Evolutionary conservation across 2,797 vertebrate species (phyloP), one percentile per base, ranked within the genome.

Genomic region (Halcyon badia): DNA sequence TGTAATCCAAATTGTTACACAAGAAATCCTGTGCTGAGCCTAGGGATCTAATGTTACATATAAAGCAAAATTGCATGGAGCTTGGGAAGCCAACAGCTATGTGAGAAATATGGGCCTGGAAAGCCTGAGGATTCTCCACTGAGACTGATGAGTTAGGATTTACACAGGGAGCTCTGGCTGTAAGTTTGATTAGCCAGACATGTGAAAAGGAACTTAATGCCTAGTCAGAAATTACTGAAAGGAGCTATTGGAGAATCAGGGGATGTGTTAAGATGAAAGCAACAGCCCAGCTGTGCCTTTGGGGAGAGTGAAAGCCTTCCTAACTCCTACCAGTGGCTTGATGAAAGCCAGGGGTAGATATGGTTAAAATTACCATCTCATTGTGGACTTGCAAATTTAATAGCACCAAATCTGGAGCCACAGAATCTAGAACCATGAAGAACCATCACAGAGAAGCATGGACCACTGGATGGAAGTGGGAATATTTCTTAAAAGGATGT

Each of bases 1-100:
- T 1, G 1, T 90, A 94, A 92, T 90, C 56, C 37, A 82, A 93
- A 97, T 61, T 90, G 64, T 82, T 96, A 46, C 33, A 60, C 31
- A 66, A 89, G 60, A 92, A 91, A 91, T 91, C 76, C 69, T 72
- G 61, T 4, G 1, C 42, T 86, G 65, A 94, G 72, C 41, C 75
- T 68, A 35, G 48, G 54, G 57, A 94, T 89, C 64, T 89, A 60
- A 52, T 0, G 2, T 83, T 71, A 83, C 21, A 37, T 42, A 73
- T 44, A 85, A 61, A 83, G 68, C 3, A 94, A 80, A 94, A 93
- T 30, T 64, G 37, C 31, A 48, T 26, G 76, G 52, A 76, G 28
- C 42, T 33, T 2, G 10, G 69, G 65, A 92, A 94, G 26, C 56
- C 42, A 86, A n/a, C 48, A 95, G 33, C 25, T 69, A 11, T 24